Conservation (phyloP, 2,888 invertebrate species). For the Galeruca laticollis region DNA sequence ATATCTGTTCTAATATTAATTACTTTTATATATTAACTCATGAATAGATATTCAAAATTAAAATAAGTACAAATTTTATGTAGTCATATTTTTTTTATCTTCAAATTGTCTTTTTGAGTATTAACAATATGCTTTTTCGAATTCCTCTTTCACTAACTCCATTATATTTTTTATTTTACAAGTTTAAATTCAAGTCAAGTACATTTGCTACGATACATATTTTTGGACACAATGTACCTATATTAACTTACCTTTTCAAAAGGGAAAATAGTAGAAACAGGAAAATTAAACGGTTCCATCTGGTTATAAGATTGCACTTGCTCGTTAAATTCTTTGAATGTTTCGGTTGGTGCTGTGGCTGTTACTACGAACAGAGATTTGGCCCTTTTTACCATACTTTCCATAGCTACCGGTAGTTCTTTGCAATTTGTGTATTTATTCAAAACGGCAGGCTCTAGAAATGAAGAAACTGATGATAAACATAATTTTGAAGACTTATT, state of each 20-base stretch:
- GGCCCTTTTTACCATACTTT: slow-evolving; percentile 77
- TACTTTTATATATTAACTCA: too few species aligned
- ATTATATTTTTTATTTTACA: too few species aligned
- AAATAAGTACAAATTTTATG: too few species aligned
- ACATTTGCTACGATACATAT: too few species aligned
- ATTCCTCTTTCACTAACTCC: too few species aligned
- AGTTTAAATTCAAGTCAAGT: too few species aligned
- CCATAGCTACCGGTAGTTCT: slow-evolving; percentile 68
- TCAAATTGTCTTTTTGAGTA: too few species aligned
- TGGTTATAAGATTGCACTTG: slow-evolving; percentile 84
- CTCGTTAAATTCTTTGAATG: slow-evolving; percentile 82
- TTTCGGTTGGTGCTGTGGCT: slow-evolving; percentile 83
- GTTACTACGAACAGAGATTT: slow-evolving; percentile 90
- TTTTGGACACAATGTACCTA: neutral
- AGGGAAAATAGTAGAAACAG: slow-evolving; percentile 37
- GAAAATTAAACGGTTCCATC: slow-evolving; percentile 84
- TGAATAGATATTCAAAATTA: too few species aligned
- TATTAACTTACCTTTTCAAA: slow-evolving; percentile 44
- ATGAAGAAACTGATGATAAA: slow-evolving; percentile 13
- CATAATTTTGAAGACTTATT: too few species aligned
- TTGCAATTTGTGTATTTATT: slow-evolving; percentile 72
- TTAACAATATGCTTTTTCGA: too few species aligned
- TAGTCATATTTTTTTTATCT: too few species aligned
- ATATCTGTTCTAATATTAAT: too few species aligned
- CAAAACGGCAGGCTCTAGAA: slow-evolving; percentile 70